A percentile compares a stretch with the other conserved stretches of the same genome.
These are phyloP conservation scores for Tachina grossa DNA, from an alignment of 2,888 invertebrate genomes.

Conservation along the genomic window DNA sequence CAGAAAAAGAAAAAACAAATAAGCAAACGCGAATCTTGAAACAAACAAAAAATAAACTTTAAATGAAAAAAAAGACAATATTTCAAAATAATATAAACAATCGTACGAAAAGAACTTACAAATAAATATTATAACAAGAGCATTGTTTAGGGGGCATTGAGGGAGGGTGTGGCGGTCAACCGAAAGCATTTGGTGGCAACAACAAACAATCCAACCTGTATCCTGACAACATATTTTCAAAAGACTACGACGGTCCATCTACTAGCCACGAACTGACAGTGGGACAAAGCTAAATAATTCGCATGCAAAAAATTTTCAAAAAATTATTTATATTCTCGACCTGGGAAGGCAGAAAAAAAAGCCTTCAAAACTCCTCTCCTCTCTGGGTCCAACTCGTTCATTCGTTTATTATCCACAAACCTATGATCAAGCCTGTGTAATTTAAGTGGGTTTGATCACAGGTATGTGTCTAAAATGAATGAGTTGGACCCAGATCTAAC, in stretches of 20 bases:
- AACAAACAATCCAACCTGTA: constrained; percentile 59
- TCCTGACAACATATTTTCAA: constrained; percentile 62
- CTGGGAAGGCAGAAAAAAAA: no score
- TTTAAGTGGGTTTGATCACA: no score
- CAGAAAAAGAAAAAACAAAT: not conserved
- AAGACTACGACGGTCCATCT: constrained; percentile 29
- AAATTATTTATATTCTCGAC: not conserved
- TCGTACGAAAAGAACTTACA: constrained; percentile 56
- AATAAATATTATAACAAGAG: constrained; percentile 48
- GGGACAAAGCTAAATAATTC: not conserved
- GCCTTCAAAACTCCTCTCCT: no score
- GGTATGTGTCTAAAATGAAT: no score
- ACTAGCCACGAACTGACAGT: constrained; percentile 39
- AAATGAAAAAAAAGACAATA: constrained; percentile 23
- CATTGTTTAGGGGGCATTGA: constrained; percentile 47
- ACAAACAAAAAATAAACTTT: constrained; percentile 22
- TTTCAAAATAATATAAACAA: constrained; percentile 55
- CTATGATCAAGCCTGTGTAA: no score
- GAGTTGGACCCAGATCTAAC: no score
- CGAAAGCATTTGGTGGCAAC: constrained; percentile 24
- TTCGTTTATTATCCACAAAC: no score
- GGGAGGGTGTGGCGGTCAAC: constrained; percentile 10
- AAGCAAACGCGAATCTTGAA: constrained; percentile 55
- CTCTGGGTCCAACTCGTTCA: no score
- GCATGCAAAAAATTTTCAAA: not conserved